phyloP scores from a whole-genome alignment of 2,888 invertebrate genomes.

The Chromoteleia sp. region DNA sequence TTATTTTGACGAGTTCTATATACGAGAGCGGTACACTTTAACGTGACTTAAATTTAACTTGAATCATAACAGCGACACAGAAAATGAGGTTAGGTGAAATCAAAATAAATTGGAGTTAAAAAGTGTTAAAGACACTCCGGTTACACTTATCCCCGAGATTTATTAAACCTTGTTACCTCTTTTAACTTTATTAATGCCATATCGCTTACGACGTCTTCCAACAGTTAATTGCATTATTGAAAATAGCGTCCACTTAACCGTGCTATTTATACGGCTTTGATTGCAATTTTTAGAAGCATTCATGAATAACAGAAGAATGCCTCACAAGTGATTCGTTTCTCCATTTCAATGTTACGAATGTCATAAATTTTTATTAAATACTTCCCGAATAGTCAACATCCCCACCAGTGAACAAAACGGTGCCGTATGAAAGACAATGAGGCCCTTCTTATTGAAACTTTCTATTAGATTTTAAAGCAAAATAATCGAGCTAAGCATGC shows the following conservation, averaged over 20 bases:
- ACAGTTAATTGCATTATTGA: slow-evolving; percentile 27
- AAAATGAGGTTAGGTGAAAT: slow-evolving; percentile 15
- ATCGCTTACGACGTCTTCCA: neutral
- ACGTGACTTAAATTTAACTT: slow-evolving; percentile 50
- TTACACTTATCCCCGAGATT: slow-evolving; percentile 36
- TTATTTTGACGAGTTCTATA: slow-evolving; percentile 21
- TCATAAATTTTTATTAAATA: neutral
- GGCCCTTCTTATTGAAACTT: too few species aligned
- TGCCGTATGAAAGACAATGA: slow-evolving; percentile 8
- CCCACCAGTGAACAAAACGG: neutral
- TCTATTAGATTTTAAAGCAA: too few species aligned
- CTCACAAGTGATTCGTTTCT: neutral
- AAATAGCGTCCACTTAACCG: neutral
- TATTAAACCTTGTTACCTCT: slow-evolving; percentile 37
- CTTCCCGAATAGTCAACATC: slow-evolving; percentile 14
- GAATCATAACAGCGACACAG: slow-evolving; percentile 18
- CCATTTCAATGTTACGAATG: neutral
- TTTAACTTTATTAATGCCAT: slow-evolving; percentile 8
- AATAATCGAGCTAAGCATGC: too few species aligned
- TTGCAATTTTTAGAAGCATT: slow-evolving; percentile 19
- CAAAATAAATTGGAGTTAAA: slow-evolving; percentile 53
- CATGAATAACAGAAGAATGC: neutral
- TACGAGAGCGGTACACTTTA: slow-evolving; percentile 20
- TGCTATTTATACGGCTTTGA: slow-evolving; percentile 20
- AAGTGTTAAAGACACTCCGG: slow-evolving; percentile 25